phyloP scores from a whole-genome alignment of 2,113 vertebrate genomes.

The Epinephelus moara region DNA sequence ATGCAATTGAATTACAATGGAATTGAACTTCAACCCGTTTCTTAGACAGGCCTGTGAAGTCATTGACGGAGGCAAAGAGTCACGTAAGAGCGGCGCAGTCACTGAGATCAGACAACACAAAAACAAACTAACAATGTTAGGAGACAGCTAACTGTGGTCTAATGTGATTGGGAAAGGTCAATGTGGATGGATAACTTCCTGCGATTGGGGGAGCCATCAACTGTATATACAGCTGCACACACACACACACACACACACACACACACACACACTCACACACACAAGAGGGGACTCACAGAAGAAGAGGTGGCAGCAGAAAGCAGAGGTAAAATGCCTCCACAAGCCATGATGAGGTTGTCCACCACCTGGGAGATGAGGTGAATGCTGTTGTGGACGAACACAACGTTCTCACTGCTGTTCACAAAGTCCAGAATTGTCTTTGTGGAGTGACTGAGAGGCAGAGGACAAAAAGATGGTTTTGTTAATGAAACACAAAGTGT shows the following conservation, averaged over 20 bases:
- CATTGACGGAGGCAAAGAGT: conserved; percentile 56
- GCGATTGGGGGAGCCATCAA: conserved; percentile 21
- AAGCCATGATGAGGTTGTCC: conserved; percentile 99
- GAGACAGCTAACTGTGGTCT: conserved; percentile 66
- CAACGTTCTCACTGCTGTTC: conserved; percentile 96
- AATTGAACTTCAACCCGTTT: conserved; percentile 48
- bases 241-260: background rate
- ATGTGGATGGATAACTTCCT: conserved; percentile 73
- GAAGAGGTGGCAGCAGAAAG: conserved; percentile 97
- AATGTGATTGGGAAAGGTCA: conserved; percentile 82
- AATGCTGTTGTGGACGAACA: conserved; percentile 98
- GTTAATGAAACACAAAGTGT: background rate
- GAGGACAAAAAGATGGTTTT: background rate
- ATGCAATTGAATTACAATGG: conserved; percentile 48
- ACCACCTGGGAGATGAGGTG: conserved; percentile 98
- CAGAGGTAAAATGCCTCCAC: conserved; percentile 96
- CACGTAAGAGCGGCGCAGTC: conserved; percentile 46
- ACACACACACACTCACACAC: background rate
- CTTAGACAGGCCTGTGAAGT: conserved; percentile 13
- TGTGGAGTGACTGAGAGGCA: conserved; percentile 90
- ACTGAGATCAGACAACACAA: conserved; percentile 67
- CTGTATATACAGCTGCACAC: background rate
- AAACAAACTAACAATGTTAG: conserved; percentile 79
- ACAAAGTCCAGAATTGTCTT: conserved; percentile 99
- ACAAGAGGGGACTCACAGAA: conserved; percentile 86